Percentiles rank a stretch among this genome's conserved stretches.
Evolutionary conservation across 1,140 invertebrate genomes (phyloP).

Genomic region (Drosophila melanica): DNA sequence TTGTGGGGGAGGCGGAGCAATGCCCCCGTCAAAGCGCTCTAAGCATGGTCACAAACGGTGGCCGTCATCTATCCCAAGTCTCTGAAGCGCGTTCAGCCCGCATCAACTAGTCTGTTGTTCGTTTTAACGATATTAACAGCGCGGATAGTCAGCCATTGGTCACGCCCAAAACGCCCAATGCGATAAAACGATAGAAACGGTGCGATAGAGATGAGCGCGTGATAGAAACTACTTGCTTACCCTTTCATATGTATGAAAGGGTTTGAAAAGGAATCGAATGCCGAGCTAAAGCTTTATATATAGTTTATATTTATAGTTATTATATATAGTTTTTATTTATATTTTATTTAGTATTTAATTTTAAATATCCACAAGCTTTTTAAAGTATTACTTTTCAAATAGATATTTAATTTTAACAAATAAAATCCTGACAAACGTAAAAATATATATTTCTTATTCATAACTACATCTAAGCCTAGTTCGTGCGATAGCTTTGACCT

Average conservation of each 20-base stretch:
- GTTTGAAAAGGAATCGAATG: no score
- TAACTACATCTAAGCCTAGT: background rate
- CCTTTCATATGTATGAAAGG: no score
- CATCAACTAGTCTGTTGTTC: conserved; percentile 45
- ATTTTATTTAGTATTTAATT: no score
- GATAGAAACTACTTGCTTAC: background rate
- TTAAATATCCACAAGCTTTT: no score
- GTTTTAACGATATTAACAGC: conserved; percentile 60
- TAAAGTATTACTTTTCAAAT: no score
- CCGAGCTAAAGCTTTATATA: no score
- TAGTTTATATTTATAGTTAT: no score
- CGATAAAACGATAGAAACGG: conserved; percentile 20
- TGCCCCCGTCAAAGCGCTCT: conserved; percentile 44
- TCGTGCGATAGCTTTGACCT: conserved; percentile 3
- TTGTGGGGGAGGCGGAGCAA: conserved; percentile 1
- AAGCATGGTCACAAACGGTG: conserved; percentile 18
- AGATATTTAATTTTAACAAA: no score
- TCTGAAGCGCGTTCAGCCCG: conserved; percentile 33
- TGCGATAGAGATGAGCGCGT: conserved; percentile 12
- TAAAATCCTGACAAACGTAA: no score
- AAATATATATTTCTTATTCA: no score
- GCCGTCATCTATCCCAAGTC: conserved; percentile 11
- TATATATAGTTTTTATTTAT: no score
- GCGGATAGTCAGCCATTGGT: conserved; percentile 31
- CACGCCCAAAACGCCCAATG: conserved; percentile 46